Base-by-base conservation (phyloP, 2,888 invertebrate species). In the Athalia rosae region DNA sequence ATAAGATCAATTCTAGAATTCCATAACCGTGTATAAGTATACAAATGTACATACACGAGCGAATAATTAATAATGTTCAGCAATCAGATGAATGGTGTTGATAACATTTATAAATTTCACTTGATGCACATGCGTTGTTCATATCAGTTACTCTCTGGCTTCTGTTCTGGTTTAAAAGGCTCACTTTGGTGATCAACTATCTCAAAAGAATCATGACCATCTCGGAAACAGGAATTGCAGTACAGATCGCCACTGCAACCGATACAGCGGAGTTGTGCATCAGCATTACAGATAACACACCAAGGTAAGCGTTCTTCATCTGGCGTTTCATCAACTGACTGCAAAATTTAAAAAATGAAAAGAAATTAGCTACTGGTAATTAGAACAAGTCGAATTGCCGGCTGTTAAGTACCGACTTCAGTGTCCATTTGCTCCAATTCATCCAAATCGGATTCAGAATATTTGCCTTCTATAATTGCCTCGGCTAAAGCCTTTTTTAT, bases 221-320 rank as follows among this genome's bases (percentile, higher is more conserved):
- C 95, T 61, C 90, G 90, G 85, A 93, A 97, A 88, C 98, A 98
- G 77, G 90, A 89, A 11, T 91, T 90, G 88, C 98, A 98, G 88
- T 95, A 98, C 7, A 97, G 90, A 88, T 97, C 97, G 58, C 92
- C 93, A 80, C 92, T 93, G 89, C 97, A 98, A 79, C 95, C 96
- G 63, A 92, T 89, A 87, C 97, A 98, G 71, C 94, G 91, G 80
- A 94, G 90, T 7, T 90, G 91, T 2, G 96, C 95, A 90, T 95
- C 94, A 86, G 95, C 94, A 88, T 96, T 96, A 87, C 97, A 98
- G 82, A 97, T 94, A 81, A 95, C 94, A 90, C 97, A 98, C 92
- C 95, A 95, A 4, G 95, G 95, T 64, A 96, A 90, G 85, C 95
- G 95, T 28, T 85, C 85, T 41, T 85, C 83, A 7, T 15, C 48